Conservation (phyloP, 2,888 invertebrate species). For the Synanthedon andrenaeformis region DNA sequence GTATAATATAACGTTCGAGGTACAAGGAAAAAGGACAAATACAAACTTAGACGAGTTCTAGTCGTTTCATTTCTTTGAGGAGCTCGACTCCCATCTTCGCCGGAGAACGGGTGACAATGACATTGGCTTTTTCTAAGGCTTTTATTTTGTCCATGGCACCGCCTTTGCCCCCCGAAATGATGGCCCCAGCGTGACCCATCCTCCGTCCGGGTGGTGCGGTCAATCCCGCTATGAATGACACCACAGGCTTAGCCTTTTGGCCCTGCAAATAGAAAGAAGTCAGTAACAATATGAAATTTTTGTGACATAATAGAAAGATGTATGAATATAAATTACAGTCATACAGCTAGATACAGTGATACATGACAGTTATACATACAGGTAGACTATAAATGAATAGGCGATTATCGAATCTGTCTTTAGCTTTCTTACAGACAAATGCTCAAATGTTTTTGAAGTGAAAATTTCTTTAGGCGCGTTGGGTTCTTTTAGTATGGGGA, state of each 20-base stretch:
- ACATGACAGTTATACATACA: neutral
- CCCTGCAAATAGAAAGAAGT: slow-evolving; percentile 68
- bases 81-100: slow-evolving; percentile 95
- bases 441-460: too few relatives aligned
- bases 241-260: slow-evolving; percentile 93
- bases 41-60: slow-evolving; percentile 69
- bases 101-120: slow-evolving; percentile 94
- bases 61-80: slow-evolving; percentile 88
- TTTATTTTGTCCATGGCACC: slow-evolving; percentile 98
- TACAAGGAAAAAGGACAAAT: neutral
- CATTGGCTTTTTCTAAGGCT: slow-evolving; percentile 92
- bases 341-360: too few relatives aligned
- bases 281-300: slow-evolving; percentile 4
- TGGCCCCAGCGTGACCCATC: slow-evolving; percentile 99
- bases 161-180: slow-evolving; percentile 98
- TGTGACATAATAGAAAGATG: slow-evolving; percentile 1
- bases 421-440: too few relatives aligned
- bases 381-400: too few relatives aligned
- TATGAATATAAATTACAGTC: neutral
- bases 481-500: too few relatives aligned
- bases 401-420: too few relatives aligned
- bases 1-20: neutral
- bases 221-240: slow-evolving; percentile 98
- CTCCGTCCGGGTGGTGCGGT: slow-evolving; percentile 98
- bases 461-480: too few relatives aligned